Evolutionary conservation across 2,113 vertebrate genomes (phyloP), one percentile per base, ranked within the genome.

Genomic region (Psilopsiagon aymara): DNA sequence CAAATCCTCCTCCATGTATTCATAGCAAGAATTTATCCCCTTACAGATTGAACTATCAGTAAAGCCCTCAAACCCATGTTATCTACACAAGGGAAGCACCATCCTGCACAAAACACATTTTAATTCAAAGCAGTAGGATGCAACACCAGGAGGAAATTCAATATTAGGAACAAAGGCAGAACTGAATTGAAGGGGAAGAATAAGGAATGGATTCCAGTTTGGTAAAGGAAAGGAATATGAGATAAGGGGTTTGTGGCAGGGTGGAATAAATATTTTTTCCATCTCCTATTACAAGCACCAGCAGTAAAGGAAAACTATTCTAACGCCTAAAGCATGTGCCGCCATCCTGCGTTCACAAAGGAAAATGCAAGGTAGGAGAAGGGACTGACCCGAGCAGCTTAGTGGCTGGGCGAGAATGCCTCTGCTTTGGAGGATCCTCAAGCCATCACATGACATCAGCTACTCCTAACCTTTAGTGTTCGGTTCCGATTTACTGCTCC

Each of bases 1-100:
- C 84, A 95, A 55, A 82, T 53, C 70, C 52, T 88, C 35, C 13
- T 3, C 37, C 21, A 1, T 3, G 12, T 4, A 75, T 27, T 31
- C 57, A 12, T 6, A 83, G 53, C 16, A 25, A 69, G 7, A 80
- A 25, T 25, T 66, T 37, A 53, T 52, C 4, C 29, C 33, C 25
- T 21, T 62, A 11, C 27, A 33, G 51, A 1, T 0, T 2, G 10
- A 21, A 1, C 6, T 0, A 5, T 2, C 17, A 5, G 37, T 1
- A 37, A 39, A 11, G 66, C 7, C 28, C 52, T 24, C 64, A 35
- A 9, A 4, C 2, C 47, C 9, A 16, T 0, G 12, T 10, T 49
- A 15, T 4, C n/a, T 37, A 7, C 27, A 4, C 53, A 2, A 27
- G 21, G 51, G 28, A 46, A 86, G 3, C 51, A 37, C 3, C 57